Evolutionary conservation across 2,888 invertebrate genomes (phyloP).

Genomic region (Ophonus ardosiacus): DNA sequence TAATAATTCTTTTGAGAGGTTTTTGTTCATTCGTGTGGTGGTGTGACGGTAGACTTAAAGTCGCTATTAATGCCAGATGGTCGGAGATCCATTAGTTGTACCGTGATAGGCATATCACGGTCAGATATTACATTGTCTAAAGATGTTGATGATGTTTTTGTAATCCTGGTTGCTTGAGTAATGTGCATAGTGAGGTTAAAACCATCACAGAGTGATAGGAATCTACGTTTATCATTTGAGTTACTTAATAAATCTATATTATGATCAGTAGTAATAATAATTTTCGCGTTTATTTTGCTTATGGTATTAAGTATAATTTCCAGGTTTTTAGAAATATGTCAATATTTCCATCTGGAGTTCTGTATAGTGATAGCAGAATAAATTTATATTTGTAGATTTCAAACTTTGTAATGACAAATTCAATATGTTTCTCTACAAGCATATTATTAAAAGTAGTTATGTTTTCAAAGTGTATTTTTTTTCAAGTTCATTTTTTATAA

Average conservation of each 20-base stretch:
- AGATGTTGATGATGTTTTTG: not conserved
- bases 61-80: not conserved
- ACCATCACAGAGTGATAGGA: not conserved
- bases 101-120: not conserved
- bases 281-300: not conserved
- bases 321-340: not conserved
- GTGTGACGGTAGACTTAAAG: not conserved
- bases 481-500: not conserved
- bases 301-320: not conserved
- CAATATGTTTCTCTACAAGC: not conserved
- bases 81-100: not conserved
- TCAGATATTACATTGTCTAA: not conserved
- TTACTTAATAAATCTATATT: not conserved
- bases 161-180: not conserved
- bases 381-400: not conserved
- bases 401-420: not conserved
- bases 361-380: not conserved
- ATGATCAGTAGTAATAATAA: not conserved
- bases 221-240: not conserved
- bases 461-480: conserved; percentile 5
- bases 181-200: not conserved
- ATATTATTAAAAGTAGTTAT: not conserved
- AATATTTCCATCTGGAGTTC: not conserved
- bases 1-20: not conserved
- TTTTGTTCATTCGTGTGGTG: not conserved